Evolutionary conservation across 2,797 vertebrate species (phyloP).

Genomic region (Pangasius krempfi): DNA sequence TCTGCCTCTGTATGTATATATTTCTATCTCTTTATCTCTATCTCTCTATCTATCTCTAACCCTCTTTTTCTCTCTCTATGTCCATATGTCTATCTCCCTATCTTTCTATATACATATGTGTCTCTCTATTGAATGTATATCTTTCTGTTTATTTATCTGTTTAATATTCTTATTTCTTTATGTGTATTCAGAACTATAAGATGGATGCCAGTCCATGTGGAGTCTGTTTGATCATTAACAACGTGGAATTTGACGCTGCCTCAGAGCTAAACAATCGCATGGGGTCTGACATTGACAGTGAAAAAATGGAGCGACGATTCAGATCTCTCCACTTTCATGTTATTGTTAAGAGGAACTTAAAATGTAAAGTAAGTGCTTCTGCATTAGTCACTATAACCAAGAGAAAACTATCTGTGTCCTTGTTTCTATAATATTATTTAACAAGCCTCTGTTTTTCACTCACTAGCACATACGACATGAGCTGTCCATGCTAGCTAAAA

Average conservation of each 20-base stretch:
- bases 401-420: background rate
- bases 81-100: background rate
- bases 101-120: background rate
- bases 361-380: constrained; percentile 71
- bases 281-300: constrained; percentile 84
- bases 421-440: background rate
- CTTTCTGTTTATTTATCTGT: background rate
- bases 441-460: background rate
- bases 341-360: constrained; percentile 78
- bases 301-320: constrained; percentile 83
- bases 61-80: background rate
- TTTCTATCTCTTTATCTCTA: background rate
- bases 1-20: background rate
- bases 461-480: constrained; percentile 78
- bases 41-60: background rate
- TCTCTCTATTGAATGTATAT: no score
- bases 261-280: constrained; percentile 68
- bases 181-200: constrained; percentile 77
- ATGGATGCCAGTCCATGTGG: constrained; percentile 84
- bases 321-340: constrained; percentile 77
- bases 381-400: background rate
- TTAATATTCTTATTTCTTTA: background rate
- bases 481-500: constrained; percentile 72
- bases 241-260: constrained; percentile 76
- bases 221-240: constrained; percentile 92